Evolutionary conservation across 2,888 invertebrate genomes (phyloP), one percentile per base, ranked within the genome.

Genomic region (Trichopria drosophilae): DNA sequence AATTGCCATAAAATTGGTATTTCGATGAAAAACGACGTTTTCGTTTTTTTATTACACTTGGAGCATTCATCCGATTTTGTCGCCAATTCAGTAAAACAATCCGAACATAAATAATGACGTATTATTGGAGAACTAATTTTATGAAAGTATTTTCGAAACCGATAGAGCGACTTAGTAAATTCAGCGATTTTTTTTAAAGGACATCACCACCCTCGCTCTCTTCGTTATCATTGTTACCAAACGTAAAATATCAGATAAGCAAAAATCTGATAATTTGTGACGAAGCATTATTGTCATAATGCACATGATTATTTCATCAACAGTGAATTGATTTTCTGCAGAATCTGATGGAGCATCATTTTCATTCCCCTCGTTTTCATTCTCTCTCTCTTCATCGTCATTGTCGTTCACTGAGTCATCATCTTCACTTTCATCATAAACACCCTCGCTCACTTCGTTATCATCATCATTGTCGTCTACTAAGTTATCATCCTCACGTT

Each of bases 1-100:
- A 53, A 20, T 29, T 53, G 48, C 9, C 26, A 7, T n/a, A 12
- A 9, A 9, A 53, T 23, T 9, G 43, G 16, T 2, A 48, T 28
- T 28, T 46, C 9, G 19, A 43, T 19, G 13, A 44, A 53, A 44
- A 40, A 51, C 18, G 20, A 9, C 3, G 10, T 6, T 23, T 51
- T 23, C 7, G 23, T 4, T 9, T 34, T 13, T 2, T 18, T 15
- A n/a, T 34, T 34, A 34, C 29, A 24, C 1, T 16, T 1, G 7
- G 37, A 24, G 26, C 37, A 39, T n/a, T n/a, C n/a, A n/a, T n/a
- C n/a, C n/a, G n/a, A n/a, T n/a, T n/a, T n/a, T n/a, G n/a, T n/a
- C n/a, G n/a, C n/a, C n/a, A n/a, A n/a, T n/a, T n/a, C n/a, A n/a
- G n/a, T n/a, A n/a, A n/a, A n/a, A n/a, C n/a, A n/a, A n/a, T n/a